phyloP scores from a whole-genome alignment of 2,797 vertebrate species.

The Apogon hyalosoma region DNA sequence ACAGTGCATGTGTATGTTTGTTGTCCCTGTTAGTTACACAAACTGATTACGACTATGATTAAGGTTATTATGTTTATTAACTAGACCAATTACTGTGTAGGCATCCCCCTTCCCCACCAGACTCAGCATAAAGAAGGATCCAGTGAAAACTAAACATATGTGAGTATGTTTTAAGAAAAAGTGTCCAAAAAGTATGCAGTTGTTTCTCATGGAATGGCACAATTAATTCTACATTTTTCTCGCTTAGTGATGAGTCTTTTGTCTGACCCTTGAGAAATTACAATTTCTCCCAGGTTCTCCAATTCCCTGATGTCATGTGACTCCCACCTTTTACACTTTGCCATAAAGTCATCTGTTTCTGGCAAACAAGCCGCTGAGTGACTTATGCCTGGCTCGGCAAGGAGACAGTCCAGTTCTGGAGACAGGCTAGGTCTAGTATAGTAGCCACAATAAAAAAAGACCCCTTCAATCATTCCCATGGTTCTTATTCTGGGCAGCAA shows the following conservation, averaged over 20 bases:
- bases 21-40: background rate
- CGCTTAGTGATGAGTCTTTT: conserved; percentile 31
- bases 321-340: conserved; percentile 66
- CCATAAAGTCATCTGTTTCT: conserved; percentile 74
- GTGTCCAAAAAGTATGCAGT: conserved; percentile 8
- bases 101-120: background rate
- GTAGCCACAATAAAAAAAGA: conserved; percentile 71
- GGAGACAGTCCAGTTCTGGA: conserved; percentile 58
- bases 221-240: conserved; percentile 24
- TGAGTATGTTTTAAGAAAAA: conserved; percentile 18
- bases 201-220: conserved; percentile 29
- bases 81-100: background rate
- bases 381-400: conserved; percentile 68
- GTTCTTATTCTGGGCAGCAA: conserved; percentile 82
- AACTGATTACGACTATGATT: background rate
- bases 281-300: conserved; percentile 54
- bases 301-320: conserved; percentile 65
- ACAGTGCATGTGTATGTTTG: background rate
- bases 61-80: background rate
- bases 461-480: conserved; percentile 82
- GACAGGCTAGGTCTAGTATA: conserved; percentile 71
- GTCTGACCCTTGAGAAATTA: conserved; percentile 51
- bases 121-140: background rate
- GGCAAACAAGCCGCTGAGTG: conserved; percentile 68
- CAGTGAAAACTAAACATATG: conserved; percentile 26